phyloP scores from a whole-genome alignment of 2,888 invertebrate species.

The Eurytoma californica region DNA sequence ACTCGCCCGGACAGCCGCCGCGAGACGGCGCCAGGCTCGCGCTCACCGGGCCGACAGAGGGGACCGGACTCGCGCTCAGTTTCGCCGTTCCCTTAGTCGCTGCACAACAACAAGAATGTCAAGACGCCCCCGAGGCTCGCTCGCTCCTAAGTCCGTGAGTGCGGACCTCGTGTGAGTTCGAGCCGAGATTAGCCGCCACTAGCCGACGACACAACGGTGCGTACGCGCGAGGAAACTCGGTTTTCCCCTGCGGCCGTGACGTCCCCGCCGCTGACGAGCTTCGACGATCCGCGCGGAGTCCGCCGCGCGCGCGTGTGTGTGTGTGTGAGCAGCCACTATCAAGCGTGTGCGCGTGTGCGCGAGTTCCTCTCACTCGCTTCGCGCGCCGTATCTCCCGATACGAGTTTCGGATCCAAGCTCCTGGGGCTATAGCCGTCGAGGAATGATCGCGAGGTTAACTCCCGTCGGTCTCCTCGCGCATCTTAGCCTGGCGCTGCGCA shows the following conservation, averaged over 20 bases:
- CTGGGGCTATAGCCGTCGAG: no score
- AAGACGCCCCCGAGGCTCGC: constrained; percentile 20
- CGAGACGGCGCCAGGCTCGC: background rate
- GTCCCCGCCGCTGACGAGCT: background rate
- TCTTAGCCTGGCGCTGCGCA: no score
- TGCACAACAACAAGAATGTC: constrained; percentile 35
- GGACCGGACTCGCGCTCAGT: background rate
- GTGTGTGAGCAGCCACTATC: background rate
- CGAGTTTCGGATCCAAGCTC: no score
- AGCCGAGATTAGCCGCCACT: no score
- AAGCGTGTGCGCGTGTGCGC: background rate
- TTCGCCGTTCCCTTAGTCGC: constrained; percentile 24
- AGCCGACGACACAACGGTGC: background rate
- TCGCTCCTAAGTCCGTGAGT: background rate
- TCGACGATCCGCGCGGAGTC: background rate
- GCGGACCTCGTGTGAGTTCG: background rate
- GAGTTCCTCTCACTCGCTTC: background rate
- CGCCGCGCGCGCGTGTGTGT: background rate
- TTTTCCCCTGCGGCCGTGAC: constrained; percentile 6
- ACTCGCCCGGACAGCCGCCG: background rate
- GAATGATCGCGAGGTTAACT: no score
- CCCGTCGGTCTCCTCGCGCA: background rate
- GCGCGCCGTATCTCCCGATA: no score
- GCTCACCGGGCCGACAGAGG: no score
- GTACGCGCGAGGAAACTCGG: constrained; percentile 6